Conservation (phyloP, 2,888 invertebrate species). For the Lysandra bellargus region DNA sequence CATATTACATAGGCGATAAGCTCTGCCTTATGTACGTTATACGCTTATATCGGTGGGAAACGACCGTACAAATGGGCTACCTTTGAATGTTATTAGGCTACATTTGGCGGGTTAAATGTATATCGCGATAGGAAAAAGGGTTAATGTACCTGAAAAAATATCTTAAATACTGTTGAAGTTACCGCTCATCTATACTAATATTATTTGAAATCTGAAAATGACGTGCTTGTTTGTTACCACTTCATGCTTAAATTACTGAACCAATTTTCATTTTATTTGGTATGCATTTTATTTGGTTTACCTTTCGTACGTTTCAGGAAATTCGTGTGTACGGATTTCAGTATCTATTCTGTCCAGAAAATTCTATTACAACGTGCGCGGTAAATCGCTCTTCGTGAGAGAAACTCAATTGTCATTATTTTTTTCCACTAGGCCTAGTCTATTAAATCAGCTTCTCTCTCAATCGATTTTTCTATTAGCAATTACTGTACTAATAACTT, state of each 20-base stretch:
- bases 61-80: conserved; percentile 13
- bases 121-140: background rate
- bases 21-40: background rate
- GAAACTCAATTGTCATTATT: background rate
- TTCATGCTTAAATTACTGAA: background rate
- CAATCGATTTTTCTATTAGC: background rate
- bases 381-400: background rate
- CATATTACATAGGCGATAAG: conserved; percentile 18
- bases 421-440: background rate
- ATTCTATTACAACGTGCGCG: background rate
- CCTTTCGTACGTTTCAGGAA: too few relatives aligned
- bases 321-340: too few relatives aligned
- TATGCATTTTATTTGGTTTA: too few relatives aligned
- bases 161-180: background rate
- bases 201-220: too few relatives aligned
- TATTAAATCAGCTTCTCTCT: background rate
- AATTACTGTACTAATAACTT: background rate
- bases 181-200: too few relatives aligned
- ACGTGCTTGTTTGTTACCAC: background rate
- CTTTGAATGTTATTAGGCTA: background rate
- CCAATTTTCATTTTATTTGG: background rate
- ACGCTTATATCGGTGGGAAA: conserved; percentile 19
- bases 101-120: conserved; percentile 10
- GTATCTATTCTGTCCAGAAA: background rate
- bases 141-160: background rate